Conservation (phyloP, 1,140 invertebrate genomes). For the Cryptotermes secundus region DNA sequence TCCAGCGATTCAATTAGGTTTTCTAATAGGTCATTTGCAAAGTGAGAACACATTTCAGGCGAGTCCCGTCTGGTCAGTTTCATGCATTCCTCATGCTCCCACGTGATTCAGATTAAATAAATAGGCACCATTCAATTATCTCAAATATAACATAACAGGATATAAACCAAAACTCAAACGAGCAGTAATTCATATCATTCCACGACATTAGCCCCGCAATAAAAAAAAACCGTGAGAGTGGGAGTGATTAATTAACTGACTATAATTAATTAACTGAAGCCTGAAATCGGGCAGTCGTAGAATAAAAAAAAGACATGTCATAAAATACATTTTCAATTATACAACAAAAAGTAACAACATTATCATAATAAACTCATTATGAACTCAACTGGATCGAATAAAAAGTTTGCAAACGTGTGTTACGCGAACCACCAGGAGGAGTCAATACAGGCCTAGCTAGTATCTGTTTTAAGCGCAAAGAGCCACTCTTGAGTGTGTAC, state of each 20-base stretch:
- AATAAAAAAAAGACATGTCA: neutral
- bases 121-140: neutral
- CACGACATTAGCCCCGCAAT: neutral
- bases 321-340: neutral
- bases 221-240: neutral
- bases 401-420: neutral
- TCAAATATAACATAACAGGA: neutral
- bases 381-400: neutral
- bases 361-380: neutral
- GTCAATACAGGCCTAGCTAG: no score
- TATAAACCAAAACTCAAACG: neutral
- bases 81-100: neutral
- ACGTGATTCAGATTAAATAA: neutral
- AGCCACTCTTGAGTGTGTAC: no score
- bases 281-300: neutral
- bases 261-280: neutral
- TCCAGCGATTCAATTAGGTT: no score
- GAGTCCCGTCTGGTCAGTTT: no score
- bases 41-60: no score
- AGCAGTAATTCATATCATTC: neutral
- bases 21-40: no score
- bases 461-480: no score
- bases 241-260: neutral
- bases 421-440: neutral
- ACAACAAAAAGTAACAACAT: neutral